Base-by-base conservation (phyloP, 2,797 vertebrate genomes). In the Gallirallus australis region DNA sequence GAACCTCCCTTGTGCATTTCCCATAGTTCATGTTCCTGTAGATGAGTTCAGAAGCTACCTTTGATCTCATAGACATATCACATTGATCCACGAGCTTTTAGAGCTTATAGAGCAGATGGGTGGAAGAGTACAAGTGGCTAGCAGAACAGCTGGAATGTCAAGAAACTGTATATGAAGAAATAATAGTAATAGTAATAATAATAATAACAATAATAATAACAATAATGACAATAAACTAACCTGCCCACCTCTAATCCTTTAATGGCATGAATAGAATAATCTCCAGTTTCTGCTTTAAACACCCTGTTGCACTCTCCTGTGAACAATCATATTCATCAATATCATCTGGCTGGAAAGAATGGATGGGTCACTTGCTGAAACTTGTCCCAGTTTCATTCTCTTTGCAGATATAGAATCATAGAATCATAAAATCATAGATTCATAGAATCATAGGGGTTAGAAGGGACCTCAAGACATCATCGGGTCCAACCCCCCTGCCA, bases 31-130 rank as follows among this genome's bases (percentile, higher is more conserved):
- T 79, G 52, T 53, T 94, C 56, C 73, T 82, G 56, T 64, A 82
- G 94, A 94, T 60, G 77, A 88, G 52, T 94, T 95, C 76, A 91
- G 76, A 93, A 95, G 70, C 63, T 90, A 40, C 66, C 77, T 94
- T 96, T 97, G 93, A 95, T 94, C 91, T 54, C 77, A 37, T 56
- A 52, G 77, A 56, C 12, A 1, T 37, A 66, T 68, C 66, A 83
- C 70, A 94, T 95, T 90, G 93, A 96, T 96, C 82, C 82, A n/a
- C 52, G 87, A 81, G 83, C 78, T 93, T 92, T 94, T 72, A 94
- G 69, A 86, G 94, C 52, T 93, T 94, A 90, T 50, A 78, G 84
- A 78, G 60, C 30, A 91, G 92, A 91, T 79, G 91, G 65, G 88
- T 95, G 76, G 47, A 72, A 12, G n/a, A 39, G 45, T 65, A 69